Evolutionary conservation across 1,140 invertebrate genomes (phyloP), one percentile per base, ranked within the genome.

Genomic region (Pectinophora gossypiella): DNA sequence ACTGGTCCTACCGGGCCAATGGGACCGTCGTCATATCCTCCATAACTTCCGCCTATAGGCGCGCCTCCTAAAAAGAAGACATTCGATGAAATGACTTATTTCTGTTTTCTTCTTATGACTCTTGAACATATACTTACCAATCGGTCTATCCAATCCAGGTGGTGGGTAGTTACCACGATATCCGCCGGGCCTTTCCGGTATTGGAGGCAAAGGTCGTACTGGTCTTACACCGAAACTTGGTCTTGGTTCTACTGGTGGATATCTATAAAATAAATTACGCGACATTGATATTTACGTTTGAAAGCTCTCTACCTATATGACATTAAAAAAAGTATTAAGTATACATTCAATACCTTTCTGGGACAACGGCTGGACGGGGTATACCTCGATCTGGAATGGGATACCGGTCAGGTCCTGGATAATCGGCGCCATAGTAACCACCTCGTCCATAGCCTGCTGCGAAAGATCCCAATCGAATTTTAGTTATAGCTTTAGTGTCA

Each of bases 181-280:
- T 5, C 77, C 76, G 22, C 75, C 78, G 0, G 84, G 84, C 45
- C 83, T 61, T 16, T 83, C 81, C 16, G 36, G 36, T 18, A 15
- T 13, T 3, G 7, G 12, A 3, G 36, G 36, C 2, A 40, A 12
- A 10, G 81, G 83, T 56, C 79, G 49, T 13, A 13, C 15, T 40
- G 36, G 36, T 61, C 79, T 51, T 44, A 79, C 12, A 18, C 78
- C 75, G 52, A 74, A 84, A 32, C 61, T 77, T 10, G 83, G 83
- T 54, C 83, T 72, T 16, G 81, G 81, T 59, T 87, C 84, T 12
- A 76, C 68, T 2, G 84, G n/a, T n/a, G n/a, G 84, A 65, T 75
- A 84, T 50, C 84, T 87, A 54, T 44, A 35, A 36, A 52, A 40
- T 49, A 3, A 3, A 9, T 12, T 1, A 3, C 9, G n/a, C 27